phyloP scores from a whole-genome alignment of 2,888 invertebrate species.

The Spisula subtruncata region DNA sequence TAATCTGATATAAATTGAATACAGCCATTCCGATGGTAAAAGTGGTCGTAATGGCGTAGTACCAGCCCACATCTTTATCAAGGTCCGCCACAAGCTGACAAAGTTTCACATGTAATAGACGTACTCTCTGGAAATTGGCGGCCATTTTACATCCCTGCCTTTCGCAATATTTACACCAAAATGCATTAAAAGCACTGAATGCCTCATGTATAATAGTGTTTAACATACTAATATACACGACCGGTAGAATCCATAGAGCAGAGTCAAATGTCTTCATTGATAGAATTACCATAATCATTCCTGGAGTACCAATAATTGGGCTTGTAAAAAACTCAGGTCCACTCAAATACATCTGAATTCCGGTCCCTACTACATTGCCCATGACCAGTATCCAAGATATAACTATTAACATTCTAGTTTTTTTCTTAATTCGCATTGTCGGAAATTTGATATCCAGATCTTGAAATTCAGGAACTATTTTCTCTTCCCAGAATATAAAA shows the following conservation, averaged over 20 bases:
- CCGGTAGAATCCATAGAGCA: slow-evolving; percentile 38
- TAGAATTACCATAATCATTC: neutral
- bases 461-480: slow-evolving; percentile 33
- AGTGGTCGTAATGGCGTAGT: slow-evolving; percentile 35
- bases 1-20: too few species aligned
- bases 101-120: too few species aligned
- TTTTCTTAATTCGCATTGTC: neutral
- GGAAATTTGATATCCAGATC: slow-evolving; percentile 42
- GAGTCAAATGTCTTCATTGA: neutral
- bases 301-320: slow-evolving; percentile 19
- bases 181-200: slow-evolving; percentile 28
- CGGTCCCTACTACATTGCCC: neutral
- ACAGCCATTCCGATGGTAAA: slow-evolving; percentile 36
- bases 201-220: slow-evolving; percentile 17
- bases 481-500: too few species aligned
- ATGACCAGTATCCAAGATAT: slow-evolving; percentile 15
- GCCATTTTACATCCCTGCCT: slow-evolving; percentile 31
- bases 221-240: neutral
- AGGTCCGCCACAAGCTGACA: too few species aligned
- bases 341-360: slow-evolving; percentile 36
- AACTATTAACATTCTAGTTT: neutral
- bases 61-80: slow-evolving; percentile 49
- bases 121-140: too few species aligned
- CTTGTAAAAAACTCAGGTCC: too few species aligned
- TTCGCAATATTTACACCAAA: too few species aligned